Evolutionary conservation across 2,797 vertebrate genomes (phyloP).

Genomic region (Platalea minor): DNA sequence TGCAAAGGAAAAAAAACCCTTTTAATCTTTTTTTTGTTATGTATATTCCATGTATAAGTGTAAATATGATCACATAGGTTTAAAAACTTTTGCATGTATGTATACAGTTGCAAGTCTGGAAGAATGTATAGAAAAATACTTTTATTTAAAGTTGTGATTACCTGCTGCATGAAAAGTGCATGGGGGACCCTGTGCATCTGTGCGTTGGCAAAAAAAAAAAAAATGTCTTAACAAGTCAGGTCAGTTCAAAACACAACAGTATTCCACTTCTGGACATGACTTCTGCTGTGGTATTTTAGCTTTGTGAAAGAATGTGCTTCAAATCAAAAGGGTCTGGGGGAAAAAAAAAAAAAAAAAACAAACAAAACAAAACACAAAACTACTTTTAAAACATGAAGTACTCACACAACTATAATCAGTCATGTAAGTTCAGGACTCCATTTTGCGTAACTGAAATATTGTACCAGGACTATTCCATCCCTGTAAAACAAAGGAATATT

Average conservation of each 20-base stretch:
- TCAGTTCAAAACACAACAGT: constrained; percentile 76
- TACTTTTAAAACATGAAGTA: constrained; percentile 67
- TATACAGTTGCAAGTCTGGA: constrained; percentile 94
- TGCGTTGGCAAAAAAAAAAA: constrained; percentile 71
- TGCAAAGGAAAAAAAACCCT: constrained; percentile 84
- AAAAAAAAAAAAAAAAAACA: background rate
- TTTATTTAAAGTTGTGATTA: constrained; percentile 85
- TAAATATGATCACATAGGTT: constrained; percentile 92
- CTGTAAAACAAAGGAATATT: constrained; percentile 59
- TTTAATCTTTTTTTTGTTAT: constrained; percentile 92
- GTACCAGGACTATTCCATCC: constrained; percentile 58
- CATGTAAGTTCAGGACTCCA: constrained; percentile 68
- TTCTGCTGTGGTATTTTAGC: constrained; percentile 77
- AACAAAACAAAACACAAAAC: background rate
- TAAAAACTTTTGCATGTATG: constrained; percentile 96
- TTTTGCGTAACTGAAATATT: constrained; percentile 50
- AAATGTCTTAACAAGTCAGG: constrained; percentile 76
- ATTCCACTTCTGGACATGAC: constrained; percentile 78
- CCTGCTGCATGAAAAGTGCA: constrained; percentile 82
- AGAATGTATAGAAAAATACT: constrained; percentile 82
- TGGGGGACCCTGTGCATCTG: constrained; percentile 82
- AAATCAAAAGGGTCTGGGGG: constrained; percentile 75
- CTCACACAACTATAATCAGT: constrained; percentile 54
- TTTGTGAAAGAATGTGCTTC: constrained; percentile 80
- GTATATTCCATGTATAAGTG: constrained; percentile 97